These are phyloP conservation scores for Drosophila repleta DNA, from an alignment of 1,140 invertebrate species.

Conservation along the genomic window DNA sequence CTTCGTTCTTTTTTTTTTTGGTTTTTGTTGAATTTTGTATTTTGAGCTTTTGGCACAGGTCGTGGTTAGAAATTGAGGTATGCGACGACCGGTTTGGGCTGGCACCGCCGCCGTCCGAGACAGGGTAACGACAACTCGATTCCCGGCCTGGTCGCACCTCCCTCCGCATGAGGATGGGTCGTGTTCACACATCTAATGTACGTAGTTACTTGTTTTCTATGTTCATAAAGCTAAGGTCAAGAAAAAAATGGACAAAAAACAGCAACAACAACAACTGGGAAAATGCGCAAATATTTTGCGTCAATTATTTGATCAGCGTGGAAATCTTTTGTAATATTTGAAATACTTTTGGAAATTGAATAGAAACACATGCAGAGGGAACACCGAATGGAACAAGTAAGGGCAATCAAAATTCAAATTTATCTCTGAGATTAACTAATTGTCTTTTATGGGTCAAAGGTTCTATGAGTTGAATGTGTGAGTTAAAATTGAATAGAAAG, in stretches of 20 bases:
- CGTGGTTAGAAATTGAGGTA: conserved; percentile 81
- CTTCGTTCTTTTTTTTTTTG: conserved; percentile 54
- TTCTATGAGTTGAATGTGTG: too few relatives aligned
- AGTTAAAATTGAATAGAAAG: too few relatives aligned
- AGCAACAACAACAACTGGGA: conserved; percentile 18
- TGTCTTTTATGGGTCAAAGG: too few relatives aligned
- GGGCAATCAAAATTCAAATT: too few relatives aligned
- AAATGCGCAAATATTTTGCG: conserved; percentile 60
- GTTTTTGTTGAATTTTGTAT: not conserved
- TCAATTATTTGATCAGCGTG: conserved; percentile 73
- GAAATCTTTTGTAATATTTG: conserved; percentile 40
- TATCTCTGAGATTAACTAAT: too few relatives aligned
- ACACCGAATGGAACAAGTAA: too few relatives aligned
- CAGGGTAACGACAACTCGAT: conserved; percentile 35
- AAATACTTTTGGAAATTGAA: too few relatives aligned
- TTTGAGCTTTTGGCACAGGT: conserved; percentile 57
- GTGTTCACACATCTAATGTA: conserved; percentile 76
- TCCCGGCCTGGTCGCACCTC: conserved; percentile 30
- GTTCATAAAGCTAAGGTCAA: conserved; percentile 75
- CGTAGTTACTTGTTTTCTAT: conserved; percentile 65
- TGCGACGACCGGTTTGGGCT: conserved; percentile 77
- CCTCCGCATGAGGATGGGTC: conserved; percentile 49
- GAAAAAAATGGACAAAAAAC: conserved; percentile 35
- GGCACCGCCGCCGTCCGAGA: conserved; percentile 60
- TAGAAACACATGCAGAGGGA: too few relatives aligned